phyloP scores from a whole-genome alignment of 2,797 vertebrate genomes.

The Distichodus sexfasciatus region DNA sequence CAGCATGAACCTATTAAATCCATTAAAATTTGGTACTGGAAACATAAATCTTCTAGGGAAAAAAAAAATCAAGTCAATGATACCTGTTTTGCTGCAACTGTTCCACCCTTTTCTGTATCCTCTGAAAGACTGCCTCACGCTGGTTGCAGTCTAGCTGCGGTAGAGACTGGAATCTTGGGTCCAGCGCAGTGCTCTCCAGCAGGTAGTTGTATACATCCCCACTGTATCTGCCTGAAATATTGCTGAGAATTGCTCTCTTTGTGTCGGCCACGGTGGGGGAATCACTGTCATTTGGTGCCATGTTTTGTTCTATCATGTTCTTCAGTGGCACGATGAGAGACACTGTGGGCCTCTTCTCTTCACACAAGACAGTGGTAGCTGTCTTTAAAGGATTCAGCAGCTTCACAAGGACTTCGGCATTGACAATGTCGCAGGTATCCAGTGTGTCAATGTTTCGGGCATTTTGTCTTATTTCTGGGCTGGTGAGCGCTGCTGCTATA shows the following conservation, averaged over 20 bases:
- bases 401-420: conserved; percentile 18
- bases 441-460: conserved; percentile 9
- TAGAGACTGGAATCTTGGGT: conserved; percentile 13
- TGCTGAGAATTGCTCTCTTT: conserved; percentile 11
- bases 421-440: neutral
- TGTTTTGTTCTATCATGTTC: conserved; percentile 33
- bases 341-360: conserved; percentile 31
- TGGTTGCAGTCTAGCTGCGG: conserved; percentile 18
- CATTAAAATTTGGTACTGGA: too few species aligned
- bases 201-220: conserved; percentile 26
- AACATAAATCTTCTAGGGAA: too few species aligned
- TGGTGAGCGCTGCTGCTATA: conserved; percentile 29
- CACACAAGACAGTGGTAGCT: conserved; percentile 36
- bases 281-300: conserved; percentile 35
- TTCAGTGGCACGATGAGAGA: conserved; percentile 44
- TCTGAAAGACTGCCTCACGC: neutral
- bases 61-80: neutral
- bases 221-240: conserved; percentile 37
- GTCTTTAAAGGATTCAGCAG: conserved; percentile 24
- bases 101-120: neutral
- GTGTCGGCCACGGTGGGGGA: conserved; percentile 30
- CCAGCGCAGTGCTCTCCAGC: conserved; percentile 16
- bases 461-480: conserved; percentile 28
- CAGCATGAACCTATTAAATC: too few species aligned
- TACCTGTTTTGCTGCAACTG: conserved; percentile 25